Percentiles rank a stretch among this genome's conserved stretches.
These are phyloP conservation scores for Syngnathus rostellatus DNA, from an alignment of 2,797 vertebrate genomes.

Conservation along the genomic window DNA sequence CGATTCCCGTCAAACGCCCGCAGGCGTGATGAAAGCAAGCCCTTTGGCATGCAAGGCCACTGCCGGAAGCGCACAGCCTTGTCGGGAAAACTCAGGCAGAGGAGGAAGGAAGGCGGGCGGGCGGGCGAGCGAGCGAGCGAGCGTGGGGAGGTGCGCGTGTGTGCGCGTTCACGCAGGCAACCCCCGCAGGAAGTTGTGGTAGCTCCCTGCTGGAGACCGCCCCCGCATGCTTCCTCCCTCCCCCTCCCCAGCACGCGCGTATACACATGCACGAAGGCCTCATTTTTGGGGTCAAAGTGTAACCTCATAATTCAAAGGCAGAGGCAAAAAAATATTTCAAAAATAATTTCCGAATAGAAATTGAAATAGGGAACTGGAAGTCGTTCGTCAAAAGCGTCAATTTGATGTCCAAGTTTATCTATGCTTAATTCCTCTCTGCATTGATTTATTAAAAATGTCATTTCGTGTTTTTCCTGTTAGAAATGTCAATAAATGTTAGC, in stretches of 20 bases:
- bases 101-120: constrained; percentile 10
- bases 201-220: constrained; percentile 26
- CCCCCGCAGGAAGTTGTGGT: constrained; percentile 63
- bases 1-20: constrained; percentile 13
- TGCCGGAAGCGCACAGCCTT: constrained; percentile 36
- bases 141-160: background rate
- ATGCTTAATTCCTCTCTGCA: too few species aligned
- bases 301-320: too few species aligned
- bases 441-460: too few species aligned
- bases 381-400: too few species aligned
- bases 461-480: too few species aligned
- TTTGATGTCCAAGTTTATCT: too few species aligned
- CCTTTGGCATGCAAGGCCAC: constrained; percentile 15
- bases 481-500: too few species aligned
- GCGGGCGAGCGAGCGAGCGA: constrained; percentile 18
- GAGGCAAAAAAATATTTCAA: too few species aligned
- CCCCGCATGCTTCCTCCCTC: background rate
- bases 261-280: constrained; percentile 6
- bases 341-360: too few species aligned
- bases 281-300: too few species aligned
- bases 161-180: constrained; percentile 53
- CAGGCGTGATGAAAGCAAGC: constrained; percentile 44
- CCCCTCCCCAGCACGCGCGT: constrained; percentile 5
- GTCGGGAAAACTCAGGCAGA: constrained; percentile 33
- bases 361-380: too few species aligned